Base-by-base conservation (phyloP, 2,888 invertebrate species). In the Panopea generosa region DNA sequence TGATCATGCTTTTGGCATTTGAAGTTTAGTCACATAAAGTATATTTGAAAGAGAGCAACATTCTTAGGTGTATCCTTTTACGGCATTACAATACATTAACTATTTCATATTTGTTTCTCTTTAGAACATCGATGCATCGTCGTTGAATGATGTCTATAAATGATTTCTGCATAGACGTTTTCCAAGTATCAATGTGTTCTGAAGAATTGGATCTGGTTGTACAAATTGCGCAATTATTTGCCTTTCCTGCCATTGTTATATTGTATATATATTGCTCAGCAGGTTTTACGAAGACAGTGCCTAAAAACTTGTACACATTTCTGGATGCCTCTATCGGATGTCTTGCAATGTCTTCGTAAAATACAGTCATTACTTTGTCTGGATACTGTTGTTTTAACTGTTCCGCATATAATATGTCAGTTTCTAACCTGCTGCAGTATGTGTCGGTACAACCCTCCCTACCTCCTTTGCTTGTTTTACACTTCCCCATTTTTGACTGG, bases 301-400 rank as follows among this genome's bases (percentile, higher is more conserved):
- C 81, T 7, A 81, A 57, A 18, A 77, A 77, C 6, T 75, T 61
- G 50, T 52, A 83, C 62, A 83, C 24, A 60, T 50, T 69, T 38
- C 60, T 62, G 11, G 83, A 49, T 1, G 76, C 69, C n/a, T 57
- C 57, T 18, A 83, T 43, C 1, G 83, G 83, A 38, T 74, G 24
- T 16, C 16, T 47, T 6, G 83, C 83, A 0, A 83, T 62, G n/a
- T 77, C 61, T 29, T 72, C 71, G 26, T 83, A 83, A 29, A 78
- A 63, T 1, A 83, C 59, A 16, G 70, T 40, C 45, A 49, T 65
- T 0, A 83, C 40, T 22, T 76, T 63, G 16, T 62, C 55, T 1
- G 76, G 78, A 27, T 74, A 74, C 24, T 53, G 47, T 26, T 50
- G 62, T 16, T 61, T 27, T 20, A 83, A 22, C 27, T 38, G 26